These are phyloP conservation scores for Anolis sagrei DNA, from an alignment of 2,113 vertebrate species.

Conservation along the genomic window DNA sequence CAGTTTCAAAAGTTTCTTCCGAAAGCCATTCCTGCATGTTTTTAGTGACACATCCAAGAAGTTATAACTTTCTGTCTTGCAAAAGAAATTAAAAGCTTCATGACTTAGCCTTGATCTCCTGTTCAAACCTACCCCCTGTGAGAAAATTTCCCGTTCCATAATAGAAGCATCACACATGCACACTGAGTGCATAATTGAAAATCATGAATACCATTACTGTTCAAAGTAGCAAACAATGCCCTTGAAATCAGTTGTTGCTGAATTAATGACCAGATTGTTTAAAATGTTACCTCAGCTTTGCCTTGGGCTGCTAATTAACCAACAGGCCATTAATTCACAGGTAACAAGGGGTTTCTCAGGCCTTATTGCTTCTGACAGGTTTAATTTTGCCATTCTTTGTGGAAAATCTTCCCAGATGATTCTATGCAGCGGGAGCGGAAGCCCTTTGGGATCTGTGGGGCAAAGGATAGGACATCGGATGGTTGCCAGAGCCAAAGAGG, in stretches of 20 bases:
- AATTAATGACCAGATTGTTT: conserved; percentile 70
- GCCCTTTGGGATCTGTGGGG: not conserved
- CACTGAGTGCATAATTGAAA: conserved; percentile 20
- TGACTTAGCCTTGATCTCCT: conserved; percentile 32
- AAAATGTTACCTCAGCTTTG: conserved; percentile 58
- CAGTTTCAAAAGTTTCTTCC: not conserved
- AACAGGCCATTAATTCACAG: conserved; percentile 72
- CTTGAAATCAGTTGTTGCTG: conserved; percentile 66
- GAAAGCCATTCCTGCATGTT: not conserved
- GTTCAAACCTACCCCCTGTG: conserved; percentile 2
- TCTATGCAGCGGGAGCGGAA: conserved; percentile 2
- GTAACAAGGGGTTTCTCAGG: conserved; percentile 69
- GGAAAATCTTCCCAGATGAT: conserved; percentile 52
- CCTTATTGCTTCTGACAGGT: conserved; percentile 62
- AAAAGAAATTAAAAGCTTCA: not conserved
- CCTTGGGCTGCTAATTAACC: conserved; percentile 71
- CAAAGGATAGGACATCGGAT: not conserved
- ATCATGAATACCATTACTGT: conserved; percentile 58
- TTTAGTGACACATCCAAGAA: not conserved
- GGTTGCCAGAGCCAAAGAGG: not conserved
- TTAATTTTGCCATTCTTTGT: conserved; percentile 55
- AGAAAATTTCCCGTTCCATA: conserved; percentile 23
- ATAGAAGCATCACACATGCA: conserved; percentile 17
- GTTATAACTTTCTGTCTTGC: not conserved
- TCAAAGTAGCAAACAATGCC: conserved; percentile 65